Conservation (phyloP, 2,888 invertebrate species). For the Acleris emargana region DNA sequence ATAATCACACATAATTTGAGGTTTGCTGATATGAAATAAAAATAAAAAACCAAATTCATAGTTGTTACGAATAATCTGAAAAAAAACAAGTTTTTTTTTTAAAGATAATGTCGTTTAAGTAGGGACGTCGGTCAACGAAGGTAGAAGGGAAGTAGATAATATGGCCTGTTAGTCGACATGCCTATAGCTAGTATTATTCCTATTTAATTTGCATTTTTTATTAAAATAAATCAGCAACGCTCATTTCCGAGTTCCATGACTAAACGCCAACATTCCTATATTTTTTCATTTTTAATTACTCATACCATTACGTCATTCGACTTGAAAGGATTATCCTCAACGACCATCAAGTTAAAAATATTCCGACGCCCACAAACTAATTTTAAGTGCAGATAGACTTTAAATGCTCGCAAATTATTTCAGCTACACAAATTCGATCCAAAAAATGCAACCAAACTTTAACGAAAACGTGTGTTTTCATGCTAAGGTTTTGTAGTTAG, state of each 20-base stretch:
- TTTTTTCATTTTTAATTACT: slow-evolving; percentile 30
- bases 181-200: background rate
- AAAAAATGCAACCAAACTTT: slow-evolving; percentile 5
- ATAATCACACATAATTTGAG: too few species aligned
- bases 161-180: too few species aligned
- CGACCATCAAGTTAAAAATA: slow-evolving; percentile 25
- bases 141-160: too few species aligned
- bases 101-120: too few species aligned
- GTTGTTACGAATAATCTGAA: too few species aligned
- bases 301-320: slow-evolving; percentile 31
- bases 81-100: too few species aligned
- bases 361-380: slow-evolving; percentile 24
- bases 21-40: fast-evolving
- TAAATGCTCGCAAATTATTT: slow-evolving; percentile 19
- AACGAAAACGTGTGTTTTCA: background rate
- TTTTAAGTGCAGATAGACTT: slow-evolving; percentile 5
- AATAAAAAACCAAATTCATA: too few species aligned
- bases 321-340: slow-evolving; percentile 33
- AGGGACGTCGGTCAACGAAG: too few species aligned
- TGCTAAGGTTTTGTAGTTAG: background rate
- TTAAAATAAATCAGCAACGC: slow-evolving; percentile 9
- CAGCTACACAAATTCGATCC: slow-evolving; percentile 12
- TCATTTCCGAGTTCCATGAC: slow-evolving; percentile 9
- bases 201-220: slow-evolving; percentile 1
- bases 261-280: slow-evolving; percentile 12